phyloP scores from a whole-genome alignment of 2,113 vertebrate species.

The Megaptera novaeangliae region DNA sequence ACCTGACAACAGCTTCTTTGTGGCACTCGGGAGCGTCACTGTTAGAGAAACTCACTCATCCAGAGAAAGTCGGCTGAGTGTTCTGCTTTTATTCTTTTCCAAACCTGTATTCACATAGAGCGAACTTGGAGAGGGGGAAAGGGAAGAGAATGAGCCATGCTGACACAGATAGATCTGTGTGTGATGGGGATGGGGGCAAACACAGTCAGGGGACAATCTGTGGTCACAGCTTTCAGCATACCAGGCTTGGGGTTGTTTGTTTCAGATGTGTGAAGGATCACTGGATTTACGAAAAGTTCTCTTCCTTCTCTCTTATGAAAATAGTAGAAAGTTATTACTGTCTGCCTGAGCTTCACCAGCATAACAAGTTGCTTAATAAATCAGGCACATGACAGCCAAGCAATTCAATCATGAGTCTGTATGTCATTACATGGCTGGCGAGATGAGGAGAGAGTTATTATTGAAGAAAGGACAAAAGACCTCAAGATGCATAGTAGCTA shows the following conservation, averaged over 20 bases:
- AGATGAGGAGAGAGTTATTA: not conserved
- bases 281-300: not conserved
- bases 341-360: not conserved
- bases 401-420: not conserved
- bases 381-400: not conserved
- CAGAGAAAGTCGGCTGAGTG: not conserved
- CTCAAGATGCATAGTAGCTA: not conserved
- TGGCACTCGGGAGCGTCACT: not conserved
- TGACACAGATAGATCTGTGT: not conserved
- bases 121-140: not conserved
- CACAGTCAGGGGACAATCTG: constrained; percentile 5
- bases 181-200: not conserved
- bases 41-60: constrained; percentile 41
- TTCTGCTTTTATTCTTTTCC: not conserved
- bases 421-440: not conserved
- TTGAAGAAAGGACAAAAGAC: not conserved
- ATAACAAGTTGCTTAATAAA: constrained; percentile 1
- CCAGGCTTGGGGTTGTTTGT: not conserved
- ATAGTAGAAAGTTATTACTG: not conserved
- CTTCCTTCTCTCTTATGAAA: not conserved
- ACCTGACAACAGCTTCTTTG: not conserved
- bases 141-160: not conserved
- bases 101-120: not conserved
- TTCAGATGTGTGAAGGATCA: constrained; percentile 28
- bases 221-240: constrained; percentile 29